Evolutionary conservation across 2,797 vertebrate species (phyloP), one percentile per base, ranked within the genome.

Genomic region (Denticeps clupeoides): DNA sequence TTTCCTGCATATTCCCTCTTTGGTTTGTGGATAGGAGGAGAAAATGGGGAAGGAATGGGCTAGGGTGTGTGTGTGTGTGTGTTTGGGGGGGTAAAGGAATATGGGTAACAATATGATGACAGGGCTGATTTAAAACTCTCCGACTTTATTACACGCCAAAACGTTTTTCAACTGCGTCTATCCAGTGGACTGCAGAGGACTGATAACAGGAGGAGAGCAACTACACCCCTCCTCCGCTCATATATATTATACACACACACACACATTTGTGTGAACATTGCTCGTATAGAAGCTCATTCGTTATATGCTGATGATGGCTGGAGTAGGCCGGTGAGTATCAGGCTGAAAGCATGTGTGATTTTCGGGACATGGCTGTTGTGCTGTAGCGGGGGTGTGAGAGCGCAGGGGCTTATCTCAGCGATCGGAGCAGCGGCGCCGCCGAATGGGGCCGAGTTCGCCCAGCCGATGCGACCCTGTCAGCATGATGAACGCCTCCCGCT

Each of bases 191-290:
- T 91, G 81, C 68, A 68, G 33, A 33, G 52, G 19, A 58, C 82
- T 81, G 85, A 89, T 93, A 89, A 90, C 78, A 63, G 64, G 60
- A n/a, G 44, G 50, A 49, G 44, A 29, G 15, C 58, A 25, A n/a
- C 45, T 56, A 45, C 54, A 62, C 59, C 45, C 35, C 18, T 19
- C 19, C 18, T 19, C 18, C 18, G 19, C 19, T 18, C 18, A 5
- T 25, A 24, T 5, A 24, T 25, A 24, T 25, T 63, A 78, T 53
- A 44, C 55, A 45, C 49, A 49, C 56, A 60, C 48, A 58, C 60
- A 4, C 45, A 11, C 19, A n/a, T 29, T 27, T 26, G 25, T 26
- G 11, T 16, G 16, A 28, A 49, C 65, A 62, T 71, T 68, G 49
- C 51, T 9, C 69, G 67, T 51, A 19, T 66, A 56, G 68, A 68